These are phyloP conservation scores for Palythoa heliodiscus DNA, from an alignment of 92 coral and sea anemone genomes.

Conservation along the genomic window DNA sequence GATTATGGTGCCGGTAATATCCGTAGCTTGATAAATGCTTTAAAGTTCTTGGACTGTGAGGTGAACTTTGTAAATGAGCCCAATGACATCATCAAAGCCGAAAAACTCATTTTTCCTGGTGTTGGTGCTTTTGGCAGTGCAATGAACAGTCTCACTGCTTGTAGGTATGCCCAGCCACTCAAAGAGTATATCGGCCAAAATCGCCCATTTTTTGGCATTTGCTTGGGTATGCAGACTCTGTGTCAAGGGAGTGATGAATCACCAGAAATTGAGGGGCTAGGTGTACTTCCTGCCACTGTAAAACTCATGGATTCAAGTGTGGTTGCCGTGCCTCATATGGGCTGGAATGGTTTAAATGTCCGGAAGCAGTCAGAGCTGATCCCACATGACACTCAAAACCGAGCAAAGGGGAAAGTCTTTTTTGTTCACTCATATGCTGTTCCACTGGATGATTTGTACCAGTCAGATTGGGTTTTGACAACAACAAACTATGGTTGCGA, in stretches of 20 bases:
- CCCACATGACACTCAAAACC: constrained; percentile 22
- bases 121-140: constrained; percentile 75
- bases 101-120: constrained; percentile 62
- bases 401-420: constrained; percentile 48
- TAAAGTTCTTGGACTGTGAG: constrained; percentile 56
- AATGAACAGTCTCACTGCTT: constrained; percentile 46
- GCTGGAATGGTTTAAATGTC: constrained; percentile 65
- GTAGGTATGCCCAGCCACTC: constrained; percentile 55
- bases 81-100: constrained; percentile 48
- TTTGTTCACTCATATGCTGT: constrained; percentile 65
- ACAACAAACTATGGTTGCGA: constrained; percentile 62
- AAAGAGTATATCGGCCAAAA: constrained; percentile 52
- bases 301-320: constrained; percentile 43
- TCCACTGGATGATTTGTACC: constrained; percentile 7
- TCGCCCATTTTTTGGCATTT: constrained; percentile 58
- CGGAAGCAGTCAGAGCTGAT: constrained; percentile 40
- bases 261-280: constrained; percentile 51
- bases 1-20: constrained; percentile 71
- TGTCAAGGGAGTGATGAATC: constrained; percentile 61
- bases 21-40: constrained; percentile 57
- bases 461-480: constrained; percentile 53
- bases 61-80: constrained; percentile 55
- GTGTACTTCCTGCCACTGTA: constrained; percentile 51
- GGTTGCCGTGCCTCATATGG: constrained; percentile 67
- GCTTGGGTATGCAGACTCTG: constrained; percentile 62